These are phyloP conservation scores for Yponomeuta cagnagella DNA, from an alignment of 2,888 invertebrate species.

Conservation along the genomic window DNA sequence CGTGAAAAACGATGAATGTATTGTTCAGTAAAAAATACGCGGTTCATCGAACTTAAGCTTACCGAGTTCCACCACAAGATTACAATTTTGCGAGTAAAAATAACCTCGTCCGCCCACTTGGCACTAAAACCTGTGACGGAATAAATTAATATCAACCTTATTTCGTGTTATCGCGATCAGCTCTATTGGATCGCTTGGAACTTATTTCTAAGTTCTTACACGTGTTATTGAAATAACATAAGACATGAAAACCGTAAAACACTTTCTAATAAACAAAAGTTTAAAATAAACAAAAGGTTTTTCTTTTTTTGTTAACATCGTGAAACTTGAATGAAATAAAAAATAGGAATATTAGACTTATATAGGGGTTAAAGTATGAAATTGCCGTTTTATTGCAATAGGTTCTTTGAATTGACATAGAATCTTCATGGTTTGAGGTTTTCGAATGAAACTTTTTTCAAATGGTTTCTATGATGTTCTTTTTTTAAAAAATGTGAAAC, in stretches of 20 bases:
- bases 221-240: background rate
- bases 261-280: background rate
- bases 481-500: no score
- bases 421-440: no score
- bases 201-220: background rate
- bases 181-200: background rate
- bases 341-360: no score
- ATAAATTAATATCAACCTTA: conserved; percentile 1
- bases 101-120: background rate
- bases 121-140: background rate
- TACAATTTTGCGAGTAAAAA: background rate
- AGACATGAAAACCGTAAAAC: no score
- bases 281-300: no score
- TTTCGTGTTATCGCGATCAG: background rate
- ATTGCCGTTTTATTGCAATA: no score
- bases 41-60: background rate
- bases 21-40: background rate
- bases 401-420: no score
- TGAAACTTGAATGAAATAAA: no score
- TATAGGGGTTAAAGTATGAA: no score
- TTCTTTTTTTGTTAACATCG: no score
- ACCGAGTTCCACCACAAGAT: background rate
- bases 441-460: no score
- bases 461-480: no score
- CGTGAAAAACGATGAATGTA: background rate